These are phyloP conservation scores for Siniperca obscura DNA, from an alignment of 2,797 vertebrate genomes.

Conservation along the genomic window DNA sequence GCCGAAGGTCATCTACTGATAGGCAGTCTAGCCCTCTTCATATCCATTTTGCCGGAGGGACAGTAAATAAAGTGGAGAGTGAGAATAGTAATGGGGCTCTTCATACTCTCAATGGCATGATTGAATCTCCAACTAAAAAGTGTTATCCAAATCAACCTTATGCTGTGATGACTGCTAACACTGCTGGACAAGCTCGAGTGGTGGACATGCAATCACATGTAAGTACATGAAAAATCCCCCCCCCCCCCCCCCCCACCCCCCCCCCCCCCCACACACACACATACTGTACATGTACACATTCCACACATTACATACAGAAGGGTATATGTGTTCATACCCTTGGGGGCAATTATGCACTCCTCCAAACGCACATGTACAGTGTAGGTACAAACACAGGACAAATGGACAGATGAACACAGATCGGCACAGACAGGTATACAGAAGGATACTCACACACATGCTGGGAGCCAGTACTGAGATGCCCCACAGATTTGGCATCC, in stretches of 20 bases:
- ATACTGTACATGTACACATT: not conserved
- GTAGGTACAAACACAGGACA: conserved; percentile 50
- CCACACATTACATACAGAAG: not conserved
- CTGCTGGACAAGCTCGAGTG: conserved; percentile 13
- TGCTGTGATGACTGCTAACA: conserved; percentile 14
- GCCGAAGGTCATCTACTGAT: conserved; percentile 34
- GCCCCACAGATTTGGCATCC: conserved; percentile 66
- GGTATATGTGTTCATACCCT: conserved; percentile 21
- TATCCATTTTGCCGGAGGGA: conserved; percentile 54
- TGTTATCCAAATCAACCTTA: conserved; percentile 53
- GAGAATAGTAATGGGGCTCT: conserved; percentile 64
- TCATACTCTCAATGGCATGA: conserved; percentile 67
- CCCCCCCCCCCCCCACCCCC: not conserved
- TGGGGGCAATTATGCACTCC: conserved; percentile 51
- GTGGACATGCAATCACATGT: not conserved
- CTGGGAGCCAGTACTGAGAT: conserved; percentile 56
- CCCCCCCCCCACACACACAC: not conserved
- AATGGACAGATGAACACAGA: conserved; percentile 60
- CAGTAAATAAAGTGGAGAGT: conserved; percentile 51
- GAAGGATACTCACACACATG: conserved; percentile 61
- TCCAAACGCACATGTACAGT: conserved; percentile 42
- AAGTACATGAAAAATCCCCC: not conserved
- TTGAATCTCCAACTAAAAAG: conserved; percentile 65
- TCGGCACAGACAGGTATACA: conserved; percentile 57
- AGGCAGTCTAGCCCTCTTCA: conserved; percentile 57